A percentile compares a stretch with the other conserved stretches of the same genome.
Evolutionary conservation across 1,140 invertebrate genomes (phyloP).

Genomic region (Leptopilina clavipes): DNA sequence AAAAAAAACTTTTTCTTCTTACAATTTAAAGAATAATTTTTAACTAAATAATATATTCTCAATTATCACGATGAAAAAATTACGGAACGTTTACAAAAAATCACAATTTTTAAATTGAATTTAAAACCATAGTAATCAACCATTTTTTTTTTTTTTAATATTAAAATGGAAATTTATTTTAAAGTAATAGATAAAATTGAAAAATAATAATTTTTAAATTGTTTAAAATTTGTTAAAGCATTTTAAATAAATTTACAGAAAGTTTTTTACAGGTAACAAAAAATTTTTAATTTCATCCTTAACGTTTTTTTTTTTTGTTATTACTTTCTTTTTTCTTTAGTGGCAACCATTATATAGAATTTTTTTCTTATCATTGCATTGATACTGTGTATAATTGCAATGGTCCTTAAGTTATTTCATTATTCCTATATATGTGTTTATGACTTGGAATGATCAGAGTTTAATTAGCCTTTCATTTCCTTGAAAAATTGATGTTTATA

Average conservation of each 20-base stretch:
- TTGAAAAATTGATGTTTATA: constrained; percentile 26
- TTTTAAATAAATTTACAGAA: too few relatives aligned
- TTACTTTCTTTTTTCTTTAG: background rate
- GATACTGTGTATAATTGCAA: background rate
- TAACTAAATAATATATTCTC: background rate
- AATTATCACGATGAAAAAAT: background rate
- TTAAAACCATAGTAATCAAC: too few relatives aligned
- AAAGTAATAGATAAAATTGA: too few relatives aligned
- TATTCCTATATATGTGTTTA: constrained; percentile 32
- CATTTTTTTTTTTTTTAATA: too few relatives aligned
- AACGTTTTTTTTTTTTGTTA: background rate
- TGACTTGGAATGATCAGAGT: constrained; percentile 40
- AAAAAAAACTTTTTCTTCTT: background rate
- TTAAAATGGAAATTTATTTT: too few relatives aligned
- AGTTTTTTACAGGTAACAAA: too few relatives aligned
- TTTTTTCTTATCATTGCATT: constrained; percentile 20
- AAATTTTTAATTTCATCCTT: background rate
- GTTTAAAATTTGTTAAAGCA: too few relatives aligned
- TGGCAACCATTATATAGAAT: constrained; percentile 21
- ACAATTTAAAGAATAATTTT: background rate
- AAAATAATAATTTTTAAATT: too few relatives aligned
- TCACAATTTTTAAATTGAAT: too few relatives aligned
- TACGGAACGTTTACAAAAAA: too few relatives aligned
- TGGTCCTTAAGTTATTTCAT: constrained; percentile 27
- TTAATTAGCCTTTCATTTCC: constrained; percentile 25